Evolutionary conservation across 1,140 invertebrate genomes (phyloP).

Genomic region (Acromyrmex charruanus): DNA sequence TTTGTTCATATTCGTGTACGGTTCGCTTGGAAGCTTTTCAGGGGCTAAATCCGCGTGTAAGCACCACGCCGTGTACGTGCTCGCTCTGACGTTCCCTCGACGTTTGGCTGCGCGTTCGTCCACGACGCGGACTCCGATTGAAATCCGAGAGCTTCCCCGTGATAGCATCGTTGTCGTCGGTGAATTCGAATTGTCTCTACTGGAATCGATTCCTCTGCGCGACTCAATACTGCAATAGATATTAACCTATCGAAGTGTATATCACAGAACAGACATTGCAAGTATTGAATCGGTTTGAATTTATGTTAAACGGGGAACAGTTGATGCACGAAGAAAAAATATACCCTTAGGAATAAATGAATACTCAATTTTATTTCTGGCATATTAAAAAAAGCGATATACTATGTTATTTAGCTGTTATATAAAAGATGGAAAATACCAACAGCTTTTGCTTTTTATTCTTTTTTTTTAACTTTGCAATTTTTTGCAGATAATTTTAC

Average conservation of each 20-base stretch:
- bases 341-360: neutral
- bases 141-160: slow-evolving; percentile 46
- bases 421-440: neutral
- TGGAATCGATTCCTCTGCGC: slow-evolving; percentile 36
- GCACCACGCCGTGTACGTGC: slow-evolving; percentile 56
- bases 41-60: slow-evolving; percentile 72
- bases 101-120: slow-evolving; percentile 50
- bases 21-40: slow-evolving; percentile 65
- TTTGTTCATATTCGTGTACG: slow-evolving; percentile 66
- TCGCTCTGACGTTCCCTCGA: slow-evolving; percentile 49
- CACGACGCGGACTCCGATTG: slow-evolving; percentile 58
- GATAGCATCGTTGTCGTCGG: slow-evolving; percentile 9
- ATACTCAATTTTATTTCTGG: neutral
- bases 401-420: neutral
- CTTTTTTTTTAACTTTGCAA: neutral
- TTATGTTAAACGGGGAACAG: neutral
- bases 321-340: no score
- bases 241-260: slow-evolving; percentile 23
- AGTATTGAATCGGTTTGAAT: slow-evolving; percentile 10
- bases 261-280: neutral
- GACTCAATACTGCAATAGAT: slow-evolving; percentile 30
- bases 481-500: neutral
- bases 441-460: neutral
- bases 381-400: neutral
- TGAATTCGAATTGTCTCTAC: slow-evolving; percentile 53